Base-by-base conservation (phyloP, 2,888 invertebrate genomes). In the Lasiommata megera region DNA sequence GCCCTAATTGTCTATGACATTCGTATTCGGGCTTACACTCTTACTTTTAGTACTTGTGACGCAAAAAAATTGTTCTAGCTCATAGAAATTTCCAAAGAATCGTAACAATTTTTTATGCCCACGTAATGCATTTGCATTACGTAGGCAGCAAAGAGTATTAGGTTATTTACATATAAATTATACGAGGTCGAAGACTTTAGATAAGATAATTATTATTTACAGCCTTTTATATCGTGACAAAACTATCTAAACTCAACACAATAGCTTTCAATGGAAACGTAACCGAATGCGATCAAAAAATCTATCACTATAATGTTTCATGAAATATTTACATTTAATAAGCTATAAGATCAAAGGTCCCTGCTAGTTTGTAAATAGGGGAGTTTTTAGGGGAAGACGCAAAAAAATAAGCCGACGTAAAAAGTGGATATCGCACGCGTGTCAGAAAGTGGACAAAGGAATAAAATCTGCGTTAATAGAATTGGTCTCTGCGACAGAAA, bases 301-400 rank as follows among this genome's bases (percentile, higher is more conserved):
- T 18, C 36, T 67, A 64, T 54, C 59, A 61, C 60, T 70, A 76
- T 82, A 77, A 76, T 74, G 67, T 77, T 78, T 76, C 76, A 80
- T 91, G 83, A 91, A 88, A 88, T 90, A 91, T 89, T 89, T 85
- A 87, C 78, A 81, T 88, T 88, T 90, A 90, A 91, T 91, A 88
- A 88, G 88, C 82, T 77, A 70, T 70, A 71, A 75, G 91, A 89
- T 90, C 89, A 91, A 89, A 91, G 91, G 91, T 91, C 89, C 77
- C 78, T 78, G 77, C 78, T 83, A 81, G 77, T 84, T 83, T 79
- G 82, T 79, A 84, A 88, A 88, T 87, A 88, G 88, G 90, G 87
- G 83, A 71, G 78, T 84, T 84, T 82, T 75, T 73, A 74, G n/a
- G 9, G 23, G 12, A 41, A 41, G 31, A 38, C 11, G 58, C 65